Conservation (phyloP, 1,140 invertebrate genomes). For the Cydia fagiglandana region DNA sequence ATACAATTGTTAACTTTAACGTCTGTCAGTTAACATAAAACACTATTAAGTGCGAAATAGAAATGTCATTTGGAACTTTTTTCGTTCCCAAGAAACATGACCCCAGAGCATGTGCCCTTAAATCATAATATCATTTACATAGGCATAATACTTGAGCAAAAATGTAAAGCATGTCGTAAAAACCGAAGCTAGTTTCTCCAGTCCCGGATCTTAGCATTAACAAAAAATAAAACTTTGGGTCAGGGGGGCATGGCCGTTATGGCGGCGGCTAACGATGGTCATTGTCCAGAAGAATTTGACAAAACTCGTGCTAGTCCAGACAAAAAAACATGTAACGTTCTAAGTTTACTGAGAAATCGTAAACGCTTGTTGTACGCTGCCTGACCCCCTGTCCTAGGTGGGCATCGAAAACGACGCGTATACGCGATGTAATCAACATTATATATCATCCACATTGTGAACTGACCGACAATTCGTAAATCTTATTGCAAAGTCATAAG, state of each 20-base stretch:
- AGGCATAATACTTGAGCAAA: background rate
- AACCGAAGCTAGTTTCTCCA: conserved; percentile 22
- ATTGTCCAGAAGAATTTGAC: conserved; percentile 50
- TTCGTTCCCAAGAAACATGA: conserved; percentile 4
- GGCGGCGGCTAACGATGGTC: conserved; percentile 50
- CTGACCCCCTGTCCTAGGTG: background rate
- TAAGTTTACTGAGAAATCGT: conserved; percentile 19
- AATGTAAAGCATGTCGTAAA: conserved; percentile 23
- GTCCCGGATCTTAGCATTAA: conserved; percentile 35
- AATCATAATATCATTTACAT: conserved; percentile 4
- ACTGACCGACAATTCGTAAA: too few relatives aligned
- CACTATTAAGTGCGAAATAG: background rate
- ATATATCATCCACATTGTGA: background rate
- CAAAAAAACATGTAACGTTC: conserved; percentile 23
- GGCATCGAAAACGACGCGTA: background rate
- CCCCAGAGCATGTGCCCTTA: background rate
- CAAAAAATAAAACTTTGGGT: conserved; percentile 46
- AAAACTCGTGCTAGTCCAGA: conserved; percentile 36
- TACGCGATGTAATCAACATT: background rate
- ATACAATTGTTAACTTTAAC: background rate
- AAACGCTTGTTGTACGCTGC: background rate
- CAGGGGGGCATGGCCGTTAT: conserved; percentile 41
- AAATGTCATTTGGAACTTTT: background rate
- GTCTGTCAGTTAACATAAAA: background rate
- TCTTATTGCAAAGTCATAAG: too few relatives aligned